Conservation (phyloP, 2,797 vertebrate genomes). For the Neomorphus geoffroyi region DNA sequence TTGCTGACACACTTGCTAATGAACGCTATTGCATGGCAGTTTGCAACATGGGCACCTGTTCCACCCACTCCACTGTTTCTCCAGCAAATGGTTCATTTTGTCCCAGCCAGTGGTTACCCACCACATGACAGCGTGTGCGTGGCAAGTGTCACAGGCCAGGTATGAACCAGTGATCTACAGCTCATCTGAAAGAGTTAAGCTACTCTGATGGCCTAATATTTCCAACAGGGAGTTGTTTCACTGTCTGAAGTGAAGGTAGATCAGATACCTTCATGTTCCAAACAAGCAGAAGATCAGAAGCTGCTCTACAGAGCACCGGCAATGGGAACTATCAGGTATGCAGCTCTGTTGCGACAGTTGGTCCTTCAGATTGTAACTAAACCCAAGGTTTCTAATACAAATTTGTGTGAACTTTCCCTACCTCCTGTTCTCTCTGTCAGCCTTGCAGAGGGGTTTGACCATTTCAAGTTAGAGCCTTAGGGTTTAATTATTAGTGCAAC, state of each 20-base stretch:
- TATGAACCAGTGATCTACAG: not conserved
- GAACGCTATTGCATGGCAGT: not conserved
- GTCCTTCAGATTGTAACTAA: not conserved
- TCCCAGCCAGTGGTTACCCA: not conserved
- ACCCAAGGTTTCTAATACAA: not conserved
- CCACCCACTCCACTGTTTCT: not conserved
- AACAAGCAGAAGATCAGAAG: not conserved
- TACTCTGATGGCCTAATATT: not conserved
- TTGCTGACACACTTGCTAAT: not conserved
- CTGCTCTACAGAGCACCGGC: not conserved
- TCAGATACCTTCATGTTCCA: not conserved
- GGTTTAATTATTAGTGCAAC: slow-evolving; percentile 52
- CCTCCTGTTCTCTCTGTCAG: not conserved
- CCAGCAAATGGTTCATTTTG: not conserved
- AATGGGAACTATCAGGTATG: not conserved
- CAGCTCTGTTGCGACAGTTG: not conserved
- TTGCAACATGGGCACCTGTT: not conserved
- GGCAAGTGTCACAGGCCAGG: not conserved
- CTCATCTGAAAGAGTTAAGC: not conserved
- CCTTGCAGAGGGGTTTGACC: slow-evolving; percentile 16
- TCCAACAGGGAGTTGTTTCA: not conserved
- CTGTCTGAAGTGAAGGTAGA: not conserved
- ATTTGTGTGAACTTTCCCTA: slow-evolving; percentile 36
- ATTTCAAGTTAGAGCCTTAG: slow-evolving; percentile 32
- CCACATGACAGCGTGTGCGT: accelerated